Evolutionary conservation across 64 coral and sea anemone species (phyloP).

Genomic region (Porites australiensis): DNA sequence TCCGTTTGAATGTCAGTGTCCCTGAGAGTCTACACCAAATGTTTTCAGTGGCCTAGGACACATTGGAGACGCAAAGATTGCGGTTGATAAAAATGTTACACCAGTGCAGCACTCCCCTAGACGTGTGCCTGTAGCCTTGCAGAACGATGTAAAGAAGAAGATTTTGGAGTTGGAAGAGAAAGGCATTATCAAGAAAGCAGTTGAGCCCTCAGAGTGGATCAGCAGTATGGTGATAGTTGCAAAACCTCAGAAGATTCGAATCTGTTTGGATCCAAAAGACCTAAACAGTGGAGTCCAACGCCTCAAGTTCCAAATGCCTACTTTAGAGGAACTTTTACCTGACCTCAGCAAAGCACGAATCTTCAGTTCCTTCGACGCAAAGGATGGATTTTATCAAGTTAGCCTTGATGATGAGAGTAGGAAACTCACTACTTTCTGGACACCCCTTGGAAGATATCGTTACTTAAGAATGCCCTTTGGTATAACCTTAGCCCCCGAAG

Average conservation of each 20-base stretch:
- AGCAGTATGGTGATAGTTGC: constrained; percentile 28
- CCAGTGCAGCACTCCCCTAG: background rate
- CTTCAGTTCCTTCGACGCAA: constrained; percentile 46
- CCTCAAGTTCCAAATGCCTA: constrained; percentile 53
- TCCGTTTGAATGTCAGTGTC: constrained; percentile 12
- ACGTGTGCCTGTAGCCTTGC: too few relatives aligned
- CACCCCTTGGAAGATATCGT: too few relatives aligned
- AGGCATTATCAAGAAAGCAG: too few relatives aligned
- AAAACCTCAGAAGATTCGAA: constrained; percentile 30
- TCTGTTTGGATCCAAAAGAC: constrained; percentile 53
- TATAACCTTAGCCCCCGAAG: too few relatives aligned
- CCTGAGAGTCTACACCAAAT: constrained; percentile 9
- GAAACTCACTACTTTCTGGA: constrained; percentile 23
- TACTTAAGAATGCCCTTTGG: too few relatives aligned
- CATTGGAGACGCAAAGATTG: too few relatives aligned
- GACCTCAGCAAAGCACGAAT: constrained; percentile 35
- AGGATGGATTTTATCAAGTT: constrained; percentile 50
- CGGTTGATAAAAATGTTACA: too few relatives aligned
- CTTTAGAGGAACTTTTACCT: constrained; percentile 45
- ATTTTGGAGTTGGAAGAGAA: background rate
- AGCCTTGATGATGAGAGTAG: constrained; percentile 48
- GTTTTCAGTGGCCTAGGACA: too few relatives aligned
- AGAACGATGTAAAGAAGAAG: too few relatives aligned
- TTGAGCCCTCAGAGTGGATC: background rate
- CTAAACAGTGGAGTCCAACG: constrained; percentile 36